Evolutionary conservation across 2,113 vertebrate genomes (phyloP), one percentile per base, ranked within the genome.

Genomic region (Bothrops jararaca): DNA sequence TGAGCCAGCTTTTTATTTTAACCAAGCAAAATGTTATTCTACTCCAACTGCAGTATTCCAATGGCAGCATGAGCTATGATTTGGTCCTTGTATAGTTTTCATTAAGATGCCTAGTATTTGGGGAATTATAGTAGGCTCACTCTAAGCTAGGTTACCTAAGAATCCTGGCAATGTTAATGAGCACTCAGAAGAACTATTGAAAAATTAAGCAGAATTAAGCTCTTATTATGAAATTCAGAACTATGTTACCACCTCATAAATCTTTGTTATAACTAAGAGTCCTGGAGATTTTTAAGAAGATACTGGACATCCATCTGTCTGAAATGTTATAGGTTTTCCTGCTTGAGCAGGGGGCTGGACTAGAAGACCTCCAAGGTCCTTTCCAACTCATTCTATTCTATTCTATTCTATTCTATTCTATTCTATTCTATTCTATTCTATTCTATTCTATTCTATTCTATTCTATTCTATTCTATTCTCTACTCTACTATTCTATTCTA

Each of bases 61-160:
- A 50, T 29, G 34, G 18, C 74, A 42, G 18, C 18, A n/a, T n/a
- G 20, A 57, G 26, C 10, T 58, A 88, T 20, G 29, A 13, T 23
- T 92, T 64, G 1, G 91, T 88, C 2, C 15, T 50, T 4, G 18
- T 56, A 13, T 58, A 52, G 85, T 69, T 91, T 56, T 94, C 15
- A 5, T 48, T n/a, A 8, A 86, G 1, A 53, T 90, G 85, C 89
- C 91, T 12, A 29, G n/a, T 34, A 3, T 8, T 95, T 90, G 94
- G 88, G 85, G n/a, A 92, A 92, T 54, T 93, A 85, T 85, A 92
- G 92, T 34, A 50, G 22, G 39, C 18, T 85, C 69, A 52, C 13
- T 42, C 22, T 90, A 58, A 90, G 54, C 45, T 90, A 80, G 45
- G 45, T 86, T 58, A 52, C n/a, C 45, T 9, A 57, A 92, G 18